phyloP scores from a whole-genome alignment of 2,113 vertebrate species.

The Platycercus adscitus region DNA sequence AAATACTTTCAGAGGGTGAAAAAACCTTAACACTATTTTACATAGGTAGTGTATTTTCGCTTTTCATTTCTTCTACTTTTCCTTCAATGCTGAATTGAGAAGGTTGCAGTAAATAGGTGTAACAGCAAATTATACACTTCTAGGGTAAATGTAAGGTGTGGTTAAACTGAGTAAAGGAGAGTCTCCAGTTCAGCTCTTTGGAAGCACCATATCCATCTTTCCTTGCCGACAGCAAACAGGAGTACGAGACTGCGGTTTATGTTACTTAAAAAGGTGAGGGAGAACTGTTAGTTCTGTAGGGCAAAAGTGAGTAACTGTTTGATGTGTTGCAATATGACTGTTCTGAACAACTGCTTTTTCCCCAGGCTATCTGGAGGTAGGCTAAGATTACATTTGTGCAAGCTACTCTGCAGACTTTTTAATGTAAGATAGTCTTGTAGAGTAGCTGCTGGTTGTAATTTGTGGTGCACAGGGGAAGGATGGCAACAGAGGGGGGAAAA shows the following conservation, averaged over 20 bases:
- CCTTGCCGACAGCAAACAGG: neutral
- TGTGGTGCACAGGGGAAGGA: rapidly evolving
- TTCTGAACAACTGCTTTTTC: neutral
- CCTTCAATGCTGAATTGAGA: neutral
- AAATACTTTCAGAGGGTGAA: neutral
- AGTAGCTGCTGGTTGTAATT: neutral
- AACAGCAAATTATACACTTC: neutral
- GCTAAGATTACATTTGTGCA: neutral
- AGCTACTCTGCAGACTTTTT: neutral
- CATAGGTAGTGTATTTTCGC: neutral
- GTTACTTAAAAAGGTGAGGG: neutral
- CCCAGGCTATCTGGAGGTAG: neutral
- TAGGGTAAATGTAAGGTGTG: neutral
- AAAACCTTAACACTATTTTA: neutral
- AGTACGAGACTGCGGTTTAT: neutral
- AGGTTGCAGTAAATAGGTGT: neutral
- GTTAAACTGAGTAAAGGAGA: neutral
- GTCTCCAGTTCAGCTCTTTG: neutral
- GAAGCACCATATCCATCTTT: neutral
- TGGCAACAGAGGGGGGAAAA: rapidly evolving
- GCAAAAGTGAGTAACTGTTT: neutral
- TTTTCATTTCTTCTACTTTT: neutral
- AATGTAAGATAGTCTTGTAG: neutral
- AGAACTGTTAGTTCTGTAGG: neutral
- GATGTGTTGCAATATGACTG: neutral